A percentile compares a stretch with the other conserved stretches of the same genome.
Conservation (phyloP, 2,888 invertebrate species). For the Pristionchus arcanus region DNA sequence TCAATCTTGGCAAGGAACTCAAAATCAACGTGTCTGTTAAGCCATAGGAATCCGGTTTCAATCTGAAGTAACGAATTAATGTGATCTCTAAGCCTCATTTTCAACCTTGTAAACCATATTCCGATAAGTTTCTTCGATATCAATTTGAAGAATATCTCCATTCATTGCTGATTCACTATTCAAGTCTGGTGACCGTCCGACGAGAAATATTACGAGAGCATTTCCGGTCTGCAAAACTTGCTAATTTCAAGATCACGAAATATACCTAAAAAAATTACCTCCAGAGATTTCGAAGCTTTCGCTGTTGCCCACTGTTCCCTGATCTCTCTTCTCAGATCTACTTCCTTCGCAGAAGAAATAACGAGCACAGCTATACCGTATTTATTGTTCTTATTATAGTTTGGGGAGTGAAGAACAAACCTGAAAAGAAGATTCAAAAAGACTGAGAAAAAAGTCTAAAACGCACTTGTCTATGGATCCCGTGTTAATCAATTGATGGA, state of each 20-base stretch:
- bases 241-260: neutral
- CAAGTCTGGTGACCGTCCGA: neutral
- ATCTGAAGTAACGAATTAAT: neutral
- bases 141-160: neutral
- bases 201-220: neutral
- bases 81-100: neutral
- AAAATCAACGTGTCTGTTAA: neutral
- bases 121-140: constrained; percentile 2
- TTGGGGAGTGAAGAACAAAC: neutral
- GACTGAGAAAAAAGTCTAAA: neutral
- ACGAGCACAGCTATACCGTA: too few species aligned
- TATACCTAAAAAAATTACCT: too few species aligned
- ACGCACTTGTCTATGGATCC: neutral
- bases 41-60: neutral
- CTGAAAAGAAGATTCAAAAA: neutral
- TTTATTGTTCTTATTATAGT: neutral
- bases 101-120: neutral
- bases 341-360: too few species aligned
- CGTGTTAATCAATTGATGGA: neutral
- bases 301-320: too few species aligned
- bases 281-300: too few species aligned
- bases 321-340: too few species aligned
- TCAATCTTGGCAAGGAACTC: neutral
- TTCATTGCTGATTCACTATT: neutral
- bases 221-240: neutral